phyloP scores from a whole-genome alignment of 2,888 invertebrate genomes.

The Neria commutata region DNA sequence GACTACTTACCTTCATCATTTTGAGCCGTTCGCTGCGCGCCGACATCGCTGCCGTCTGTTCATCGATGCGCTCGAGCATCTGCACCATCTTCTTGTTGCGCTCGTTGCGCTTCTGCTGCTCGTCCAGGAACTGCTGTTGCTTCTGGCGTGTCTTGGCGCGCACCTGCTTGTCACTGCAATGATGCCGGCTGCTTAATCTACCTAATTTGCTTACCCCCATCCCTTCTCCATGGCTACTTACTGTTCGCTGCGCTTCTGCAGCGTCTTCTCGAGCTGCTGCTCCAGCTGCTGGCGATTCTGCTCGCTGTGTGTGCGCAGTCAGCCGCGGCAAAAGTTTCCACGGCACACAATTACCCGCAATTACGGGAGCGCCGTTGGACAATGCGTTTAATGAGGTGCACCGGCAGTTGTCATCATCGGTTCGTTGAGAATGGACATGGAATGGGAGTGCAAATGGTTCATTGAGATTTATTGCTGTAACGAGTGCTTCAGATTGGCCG shows the following conservation, averaged over 20 bases:
- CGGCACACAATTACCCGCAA: constrained; percentile 2
- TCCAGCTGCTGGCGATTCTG: constrained; percentile 65
- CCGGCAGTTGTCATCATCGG: not conserved
- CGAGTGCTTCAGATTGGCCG: no score
- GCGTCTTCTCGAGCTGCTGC: constrained; percentile 65
- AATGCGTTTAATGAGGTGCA: constrained; percentile 2
- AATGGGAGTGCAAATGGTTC: constrained; percentile 8
- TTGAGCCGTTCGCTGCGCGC: constrained; percentile 68
- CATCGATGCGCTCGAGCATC: constrained; percentile 67
- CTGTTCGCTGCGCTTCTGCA: constrained; percentile 64
- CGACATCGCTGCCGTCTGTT: constrained; percentile 65
- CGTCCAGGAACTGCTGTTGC: constrained; percentile 64
- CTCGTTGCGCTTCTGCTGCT: constrained; percentile 66
- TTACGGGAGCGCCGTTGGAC: constrained; percentile 1
- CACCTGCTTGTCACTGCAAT: constrained; percentile 49
- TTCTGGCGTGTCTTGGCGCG: constrained; percentile 53
- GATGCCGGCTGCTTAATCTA: constrained; percentile 30
- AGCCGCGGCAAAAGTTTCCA: not conserved
- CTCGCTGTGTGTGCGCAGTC: constrained; percentile 57
- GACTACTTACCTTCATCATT: constrained; percentile 63
- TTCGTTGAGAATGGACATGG: not conserved
- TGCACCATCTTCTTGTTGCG: constrained; percentile 67
- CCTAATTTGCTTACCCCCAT: constrained; percentile 14
- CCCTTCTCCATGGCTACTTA: constrained; percentile 54
- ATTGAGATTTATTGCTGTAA: no score